Evolutionary conservation across 2,797 vertebrate genomes (phyloP).

Genomic region (Tinamus major): DNA sequence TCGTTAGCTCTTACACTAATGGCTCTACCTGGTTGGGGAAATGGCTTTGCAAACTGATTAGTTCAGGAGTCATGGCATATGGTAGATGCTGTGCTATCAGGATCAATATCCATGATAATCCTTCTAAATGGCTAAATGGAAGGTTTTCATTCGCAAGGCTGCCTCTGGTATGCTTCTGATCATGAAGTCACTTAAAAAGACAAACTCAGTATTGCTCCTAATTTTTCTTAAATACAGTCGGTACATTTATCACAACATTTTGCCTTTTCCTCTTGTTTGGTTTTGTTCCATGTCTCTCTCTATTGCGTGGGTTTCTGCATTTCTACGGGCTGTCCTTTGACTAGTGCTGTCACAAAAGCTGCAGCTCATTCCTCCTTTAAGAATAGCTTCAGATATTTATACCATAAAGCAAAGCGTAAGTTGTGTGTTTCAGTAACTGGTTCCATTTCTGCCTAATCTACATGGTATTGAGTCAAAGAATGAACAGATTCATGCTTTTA

Average conservation of each 20-base stretch:
- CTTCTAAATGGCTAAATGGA: neutral
- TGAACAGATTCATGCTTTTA: neutral
- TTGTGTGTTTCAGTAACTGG: neutral
- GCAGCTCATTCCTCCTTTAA: constrained; percentile 20
- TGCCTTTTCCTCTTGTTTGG: constrained; percentile 61
- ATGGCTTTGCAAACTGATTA: neutral
- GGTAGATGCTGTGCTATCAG: neutral
- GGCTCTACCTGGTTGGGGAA: neutral
- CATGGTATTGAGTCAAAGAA: neutral
- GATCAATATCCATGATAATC: neutral
- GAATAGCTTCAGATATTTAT: constrained; percentile 9
- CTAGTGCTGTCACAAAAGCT: constrained; percentile 40
- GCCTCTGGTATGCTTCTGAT: constrained; percentile 20
- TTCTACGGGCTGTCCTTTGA: constrained; percentile 47
- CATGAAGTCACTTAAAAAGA: constrained; percentile 49
- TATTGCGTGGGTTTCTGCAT: constrained; percentile 46
- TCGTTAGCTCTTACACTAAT: neutral
- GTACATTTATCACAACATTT: constrained; percentile 63
- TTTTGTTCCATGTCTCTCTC: constrained; percentile 38
- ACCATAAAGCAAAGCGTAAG: neutral
- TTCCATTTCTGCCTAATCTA: neutral
- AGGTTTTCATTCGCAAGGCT: neutral
- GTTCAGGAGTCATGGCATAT: neutral
- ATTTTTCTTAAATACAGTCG: constrained; percentile 68
- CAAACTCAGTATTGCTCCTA: constrained; percentile 61